A percentile compares a stretch with the other conserved stretches of the same genome.
Evolutionary conservation across 2,113 vertebrate genomes (phyloP).

Genomic region (Carassius auratus): DNA sequence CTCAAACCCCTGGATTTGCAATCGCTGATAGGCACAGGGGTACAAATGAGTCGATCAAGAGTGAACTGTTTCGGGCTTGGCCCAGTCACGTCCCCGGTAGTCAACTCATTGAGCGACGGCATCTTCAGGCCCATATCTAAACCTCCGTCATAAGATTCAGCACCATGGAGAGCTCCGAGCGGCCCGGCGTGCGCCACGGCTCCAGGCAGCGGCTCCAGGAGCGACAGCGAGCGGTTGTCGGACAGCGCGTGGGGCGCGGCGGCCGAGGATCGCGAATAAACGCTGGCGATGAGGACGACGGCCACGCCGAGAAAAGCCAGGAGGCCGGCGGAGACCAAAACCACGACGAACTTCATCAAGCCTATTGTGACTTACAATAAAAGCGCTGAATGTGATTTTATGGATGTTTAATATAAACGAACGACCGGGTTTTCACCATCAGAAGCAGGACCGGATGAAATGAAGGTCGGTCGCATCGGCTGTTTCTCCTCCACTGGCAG

Average conservation of each 20-base stretch:
- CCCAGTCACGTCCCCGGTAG: slow-evolving; percentile 66
- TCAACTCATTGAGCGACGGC: slow-evolving; percentile 72
- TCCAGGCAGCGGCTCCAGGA: slow-evolving; percentile 67
- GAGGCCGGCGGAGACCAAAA: slow-evolving; percentile 89
- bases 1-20: slow-evolving; percentile 72
- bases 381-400: not conserved
- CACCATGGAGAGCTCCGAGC: slow-evolving; percentile 82
- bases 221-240: slow-evolving; percentile 77
- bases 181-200: slow-evolving; percentile 75
- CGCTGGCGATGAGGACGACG: slow-evolving; percentile 94
- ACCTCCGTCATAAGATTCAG: slow-evolving; percentile 72
- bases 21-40: slow-evolving; percentile 82
- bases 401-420: not conserved
- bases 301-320: slow-evolving; percentile 92
- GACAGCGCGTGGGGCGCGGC: slow-evolving; percentile 68
- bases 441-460: slow-evolving; percentile 6
- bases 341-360: slow-evolving; percentile 91
- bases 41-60: slow-evolving; percentile 90
- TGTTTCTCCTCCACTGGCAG: not conserved
- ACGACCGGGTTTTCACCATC: not conserved
- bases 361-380: not conserved
- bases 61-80: slow-evolving; percentile 70
- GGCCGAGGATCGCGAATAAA: slow-evolving; percentile 82
- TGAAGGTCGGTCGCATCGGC: not conserved
- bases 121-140: slow-evolving; percentile 70